phyloP scores from a whole-genome alignment of 1,140 invertebrate genomes.

The Nylanderia fulva region DNA sequence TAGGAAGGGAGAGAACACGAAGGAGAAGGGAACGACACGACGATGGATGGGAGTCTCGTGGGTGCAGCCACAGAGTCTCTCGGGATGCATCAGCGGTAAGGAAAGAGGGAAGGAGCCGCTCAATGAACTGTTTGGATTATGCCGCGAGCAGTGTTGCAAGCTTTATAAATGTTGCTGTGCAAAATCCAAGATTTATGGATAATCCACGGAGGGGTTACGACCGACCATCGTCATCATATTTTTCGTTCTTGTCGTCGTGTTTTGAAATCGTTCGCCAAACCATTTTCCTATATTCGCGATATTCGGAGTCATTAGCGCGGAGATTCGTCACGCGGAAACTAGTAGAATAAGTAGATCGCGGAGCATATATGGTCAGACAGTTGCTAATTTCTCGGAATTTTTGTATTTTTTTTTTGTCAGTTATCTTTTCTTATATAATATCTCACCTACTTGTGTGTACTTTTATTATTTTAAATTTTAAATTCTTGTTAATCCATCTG shows the following conservation, averaged over 20 bases:
- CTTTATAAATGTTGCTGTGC: conserved; percentile 48
- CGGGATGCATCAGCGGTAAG: conserved; percentile 50
- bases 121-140: conserved; percentile 49
- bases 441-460: background rate
- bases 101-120: conserved; percentile 5
- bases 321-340: background rate
- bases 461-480: background rate
- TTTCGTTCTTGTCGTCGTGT: background rate
- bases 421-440: background rate
- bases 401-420: background rate
- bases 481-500: too few relatives aligned
- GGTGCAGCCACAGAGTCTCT: conserved; percentile 76
- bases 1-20: conserved; percentile 66
- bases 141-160: conserved; percentile 45
- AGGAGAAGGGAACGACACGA: conserved; percentile 74
- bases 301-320: background rate
- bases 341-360: conserved; percentile 29
- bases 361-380: background rate
- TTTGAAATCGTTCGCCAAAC: background rate
- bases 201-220: conserved; percentile 32
- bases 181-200: conserved; percentile 42
- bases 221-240: conserved; percentile 28
- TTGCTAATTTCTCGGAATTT: conserved; percentile 9
- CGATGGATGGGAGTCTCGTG: conserved; percentile 79
- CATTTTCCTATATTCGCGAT: background rate